Percentiles rank a stretch among this genome's conserved stretches.
Evolutionary conservation across 2,113 vertebrate species (phyloP).

Genomic region (Todiramphus chloris): DNA sequence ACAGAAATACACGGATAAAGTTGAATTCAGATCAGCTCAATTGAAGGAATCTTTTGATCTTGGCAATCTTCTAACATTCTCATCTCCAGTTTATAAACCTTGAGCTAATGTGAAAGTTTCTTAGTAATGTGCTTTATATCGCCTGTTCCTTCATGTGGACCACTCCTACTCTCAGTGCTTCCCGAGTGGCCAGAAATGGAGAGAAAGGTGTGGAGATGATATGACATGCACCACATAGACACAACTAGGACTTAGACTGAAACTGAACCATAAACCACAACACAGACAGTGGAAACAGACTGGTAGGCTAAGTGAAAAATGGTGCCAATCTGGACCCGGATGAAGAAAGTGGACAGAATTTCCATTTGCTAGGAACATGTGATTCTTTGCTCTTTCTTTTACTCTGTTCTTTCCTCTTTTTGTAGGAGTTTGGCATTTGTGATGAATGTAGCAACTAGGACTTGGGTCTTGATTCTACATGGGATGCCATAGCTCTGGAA

Average conservation of each 20-base stretch:
- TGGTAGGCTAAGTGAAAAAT: background rate
- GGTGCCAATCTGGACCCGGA: background rate
- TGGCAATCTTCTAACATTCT: background rate
- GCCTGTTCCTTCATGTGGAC: background rate
- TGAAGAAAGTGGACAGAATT: background rate
- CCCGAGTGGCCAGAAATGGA: background rate
- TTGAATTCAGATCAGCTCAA: background rate
- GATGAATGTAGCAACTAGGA: background rate
- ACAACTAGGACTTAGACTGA: background rate
- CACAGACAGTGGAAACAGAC: background rate
- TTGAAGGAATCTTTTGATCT: background rate
- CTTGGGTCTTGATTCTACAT: background rate
- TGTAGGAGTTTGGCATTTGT: background rate
- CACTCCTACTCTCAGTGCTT: background rate
- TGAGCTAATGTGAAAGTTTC: background rate
- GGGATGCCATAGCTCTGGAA: background rate
- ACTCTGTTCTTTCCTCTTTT: background rate
- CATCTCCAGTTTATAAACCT: background rate
- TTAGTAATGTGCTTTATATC: background rate
- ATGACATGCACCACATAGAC: rapidly evolving
- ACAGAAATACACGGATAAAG: rapidly evolving
- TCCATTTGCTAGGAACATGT: background rate
- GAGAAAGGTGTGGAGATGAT: background rate
- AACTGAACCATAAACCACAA: background rate
- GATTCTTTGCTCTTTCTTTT: background rate